Conservation (phyloP, 1,140 invertebrate genomes). For the Ylistrum balloti region DNA sequence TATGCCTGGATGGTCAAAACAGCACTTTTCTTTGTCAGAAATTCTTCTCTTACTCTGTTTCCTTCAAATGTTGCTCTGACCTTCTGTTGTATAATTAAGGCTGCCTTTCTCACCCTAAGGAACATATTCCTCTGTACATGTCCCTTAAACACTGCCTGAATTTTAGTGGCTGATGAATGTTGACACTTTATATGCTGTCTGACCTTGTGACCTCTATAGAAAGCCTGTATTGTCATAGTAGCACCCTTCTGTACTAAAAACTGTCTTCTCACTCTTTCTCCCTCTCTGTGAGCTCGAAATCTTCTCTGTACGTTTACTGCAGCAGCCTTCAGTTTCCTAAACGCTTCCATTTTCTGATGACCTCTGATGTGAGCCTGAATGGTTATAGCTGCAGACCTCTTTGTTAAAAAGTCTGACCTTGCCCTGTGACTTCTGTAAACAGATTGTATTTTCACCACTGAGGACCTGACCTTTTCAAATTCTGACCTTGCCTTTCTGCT, state of each 20-base stretch:
- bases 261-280: neutral
- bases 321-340: neutral
- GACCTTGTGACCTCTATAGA: conserved; percentile 62
- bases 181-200: conserved; percentile 45
- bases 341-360: neutral
- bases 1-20: conserved; percentile 63
- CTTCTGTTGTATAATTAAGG: conserved; percentile 40
- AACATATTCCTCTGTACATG: conserved; percentile 46
- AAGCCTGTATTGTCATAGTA: conserved; percentile 61
- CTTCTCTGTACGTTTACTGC: conserved; percentile 42
- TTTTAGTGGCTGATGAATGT: conserved; percentile 54
- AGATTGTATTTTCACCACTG: neutral
- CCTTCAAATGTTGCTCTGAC: conserved; percentile 43
- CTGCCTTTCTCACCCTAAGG: conserved; percentile 21
- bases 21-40: conserved; percentile 44
- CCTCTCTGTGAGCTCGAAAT: conserved; percentile 42
- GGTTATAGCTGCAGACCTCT: conserved; percentile 40
- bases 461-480: neutral
- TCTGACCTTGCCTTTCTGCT: conserved; percentile 46
- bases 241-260: conserved; percentile 46
- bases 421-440: conserved; percentile 16
- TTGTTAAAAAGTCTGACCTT: neutral
- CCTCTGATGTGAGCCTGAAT: conserved; percentile 49
- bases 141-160: conserved; percentile 52
- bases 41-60: conserved; percentile 41